These are phyloP conservation scores for Drosophila tristis DNA, from an alignment of 1,140 invertebrate species.

Conservation along the genomic window DNA sequence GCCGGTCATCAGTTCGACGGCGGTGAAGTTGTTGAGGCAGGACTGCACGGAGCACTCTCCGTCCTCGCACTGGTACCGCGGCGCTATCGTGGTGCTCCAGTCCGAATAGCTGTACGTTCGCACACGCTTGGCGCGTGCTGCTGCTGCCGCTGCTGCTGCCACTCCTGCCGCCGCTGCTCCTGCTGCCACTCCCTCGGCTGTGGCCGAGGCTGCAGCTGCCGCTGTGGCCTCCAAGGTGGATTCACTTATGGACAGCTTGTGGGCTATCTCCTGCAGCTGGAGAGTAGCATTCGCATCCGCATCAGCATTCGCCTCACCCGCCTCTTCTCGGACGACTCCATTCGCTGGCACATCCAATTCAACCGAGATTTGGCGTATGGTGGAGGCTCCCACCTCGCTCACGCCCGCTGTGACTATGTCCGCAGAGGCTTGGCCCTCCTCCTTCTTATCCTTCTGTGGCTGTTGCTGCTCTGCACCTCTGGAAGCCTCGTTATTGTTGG, in stretches of 20 bases:
- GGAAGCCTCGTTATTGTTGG: conserved; percentile 13
- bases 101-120: conserved; percentile 81
- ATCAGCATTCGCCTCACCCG: not conserved
- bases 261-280: not conserved
- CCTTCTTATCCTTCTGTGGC: conserved; percentile 1
- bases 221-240: not conserved
- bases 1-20: conserved; percentile 93
- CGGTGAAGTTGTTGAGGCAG: conserved; percentile 96
- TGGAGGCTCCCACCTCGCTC: conserved; percentile 69
- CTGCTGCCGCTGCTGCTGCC: conserved; percentile 7
- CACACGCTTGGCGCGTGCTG: conserved; percentile 58
- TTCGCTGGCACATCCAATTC: conserved; percentile 12
- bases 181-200: not conserved
- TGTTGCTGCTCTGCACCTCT: not conserved
- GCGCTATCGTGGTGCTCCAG: conserved; percentile 86
- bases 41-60: conserved; percentile 93
- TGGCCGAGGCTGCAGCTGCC: not conserved
- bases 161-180: not conserved
- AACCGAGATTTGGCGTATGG: conserved; percentile 64
- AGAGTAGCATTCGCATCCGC: not conserved
- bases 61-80: conserved; percentile 89
- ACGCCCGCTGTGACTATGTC: conserved; percentile 64
- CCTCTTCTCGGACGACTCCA: conserved; percentile 1
- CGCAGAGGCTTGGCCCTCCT: conserved; percentile 20
- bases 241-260: conserved; percentile 17